Evolutionary conservation across 2,888 invertebrate genomes (phyloP).

Genomic region (Drosophila emarginata): DNA sequence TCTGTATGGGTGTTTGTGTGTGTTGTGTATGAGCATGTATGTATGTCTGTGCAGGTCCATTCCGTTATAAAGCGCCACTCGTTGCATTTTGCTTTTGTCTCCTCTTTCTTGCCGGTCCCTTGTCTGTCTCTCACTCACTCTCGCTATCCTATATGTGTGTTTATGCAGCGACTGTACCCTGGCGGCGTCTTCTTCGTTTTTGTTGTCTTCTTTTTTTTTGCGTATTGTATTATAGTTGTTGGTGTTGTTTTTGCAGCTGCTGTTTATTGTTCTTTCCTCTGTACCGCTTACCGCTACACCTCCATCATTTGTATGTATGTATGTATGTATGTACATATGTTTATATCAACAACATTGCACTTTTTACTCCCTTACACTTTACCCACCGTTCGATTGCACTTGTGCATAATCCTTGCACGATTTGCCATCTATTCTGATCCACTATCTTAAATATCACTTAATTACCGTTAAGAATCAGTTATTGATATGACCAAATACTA

Average conservation of each 20-base stretch:
- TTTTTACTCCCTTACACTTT: not conserved
- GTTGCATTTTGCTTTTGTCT: constrained; percentile 27
- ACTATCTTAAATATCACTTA: constrained; percentile 1
- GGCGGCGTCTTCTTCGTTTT: constrained; percentile 28
- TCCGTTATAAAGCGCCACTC: constrained; percentile 35
- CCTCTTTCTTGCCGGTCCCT: constrained; percentile 8
- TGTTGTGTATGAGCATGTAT: not conserved
- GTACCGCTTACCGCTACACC: not conserved
- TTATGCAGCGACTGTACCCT: constrained; percentile 38
- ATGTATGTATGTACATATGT: constrained; percentile 23
- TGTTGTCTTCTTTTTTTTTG: constrained; percentile 11
- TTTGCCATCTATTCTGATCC: not conserved
- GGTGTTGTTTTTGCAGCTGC: constrained; percentile 36
- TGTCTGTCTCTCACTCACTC: not conserved
- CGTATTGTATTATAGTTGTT: constrained; percentile 11
- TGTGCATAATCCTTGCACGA: not conserved
- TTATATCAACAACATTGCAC: no score
- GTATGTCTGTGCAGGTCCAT: constrained; percentile 11
- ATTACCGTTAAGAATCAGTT: constrained; percentile 38
- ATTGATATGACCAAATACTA: constrained; percentile 25
- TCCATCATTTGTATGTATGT: constrained; percentile 9
- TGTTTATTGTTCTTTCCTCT: constrained; percentile 2
- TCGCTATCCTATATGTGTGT: constrained; percentile 12
- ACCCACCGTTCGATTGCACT: not conserved
- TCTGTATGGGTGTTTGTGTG: not conserved